Conservation (phyloP, 2,888 invertebrate genomes). For the Podabrus alpinus region DNA sequence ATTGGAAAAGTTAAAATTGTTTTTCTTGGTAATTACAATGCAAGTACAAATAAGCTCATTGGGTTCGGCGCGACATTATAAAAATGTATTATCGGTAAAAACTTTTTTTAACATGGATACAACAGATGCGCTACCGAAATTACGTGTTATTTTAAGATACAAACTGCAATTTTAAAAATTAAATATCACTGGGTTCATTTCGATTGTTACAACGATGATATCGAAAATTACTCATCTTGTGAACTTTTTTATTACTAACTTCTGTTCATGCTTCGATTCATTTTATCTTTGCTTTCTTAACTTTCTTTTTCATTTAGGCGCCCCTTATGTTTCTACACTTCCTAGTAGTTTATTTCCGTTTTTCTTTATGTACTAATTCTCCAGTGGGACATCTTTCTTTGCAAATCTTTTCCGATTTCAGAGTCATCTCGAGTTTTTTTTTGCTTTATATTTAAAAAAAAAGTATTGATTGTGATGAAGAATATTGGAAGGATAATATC, state of each 20-base stretch:
- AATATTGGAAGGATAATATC: not conserved
- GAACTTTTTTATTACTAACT: not conserved
- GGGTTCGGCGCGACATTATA: too few species aligned
- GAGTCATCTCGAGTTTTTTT: not conserved
- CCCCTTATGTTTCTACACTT: not conserved
- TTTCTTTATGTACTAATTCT: not conserved
- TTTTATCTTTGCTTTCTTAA: not conserved
- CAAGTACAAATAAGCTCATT: too few species aligned
- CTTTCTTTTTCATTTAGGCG: not conserved
- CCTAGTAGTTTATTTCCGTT: not conserved
- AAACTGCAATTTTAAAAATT: not conserved
- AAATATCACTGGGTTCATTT: not conserved
- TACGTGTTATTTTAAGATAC: too few species aligned
- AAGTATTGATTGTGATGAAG: too few species aligned
- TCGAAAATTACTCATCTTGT: not conserved
- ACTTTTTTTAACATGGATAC: too few species aligned
- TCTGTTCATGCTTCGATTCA: not conserved
- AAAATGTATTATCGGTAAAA: too few species aligned
- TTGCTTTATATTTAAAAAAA: not conserved
- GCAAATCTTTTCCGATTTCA: not conserved
- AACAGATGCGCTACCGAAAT: too few species aligned
- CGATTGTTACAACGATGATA: not conserved
- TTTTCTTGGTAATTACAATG: too few species aligned
- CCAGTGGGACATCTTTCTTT: not conserved
- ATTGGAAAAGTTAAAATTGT: too few species aligned